A percentile compares a stretch with the other conserved stretches of the same genome.
Evolutionary conservation across 2,113 vertebrate species (phyloP).

Genomic region (Oryzias curvinotus): DNA sequence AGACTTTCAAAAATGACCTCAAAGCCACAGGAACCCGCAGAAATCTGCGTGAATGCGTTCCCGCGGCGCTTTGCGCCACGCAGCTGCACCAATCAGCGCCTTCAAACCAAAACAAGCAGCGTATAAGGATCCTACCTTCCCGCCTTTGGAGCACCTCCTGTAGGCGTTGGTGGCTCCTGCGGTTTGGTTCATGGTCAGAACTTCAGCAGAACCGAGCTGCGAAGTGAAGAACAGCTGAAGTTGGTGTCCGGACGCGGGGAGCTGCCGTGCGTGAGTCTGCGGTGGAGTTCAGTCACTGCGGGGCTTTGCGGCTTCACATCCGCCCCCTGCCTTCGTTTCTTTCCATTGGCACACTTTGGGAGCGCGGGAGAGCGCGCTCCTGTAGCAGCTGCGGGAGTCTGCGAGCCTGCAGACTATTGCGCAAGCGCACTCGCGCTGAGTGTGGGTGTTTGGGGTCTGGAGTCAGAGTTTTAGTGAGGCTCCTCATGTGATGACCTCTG

Average conservation of each 20-base stretch:
- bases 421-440: conserved; percentile 47
- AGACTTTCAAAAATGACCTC: too few species aligned
- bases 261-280: too few species aligned
- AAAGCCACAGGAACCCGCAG: neutral
- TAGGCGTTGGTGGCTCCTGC: conserved; percentile 77
- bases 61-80: neutral
- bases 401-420: conserved; percentile 27
- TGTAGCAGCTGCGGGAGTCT: neutral
- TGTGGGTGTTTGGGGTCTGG: neutral
- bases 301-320: neutral
- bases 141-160: conserved; percentile 75
- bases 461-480: too few species aligned
- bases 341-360: neutral
- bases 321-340: neutral
- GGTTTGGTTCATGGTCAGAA: conserved; percentile 78
- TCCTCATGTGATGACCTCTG: too few species aligned
- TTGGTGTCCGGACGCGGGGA: neutral
- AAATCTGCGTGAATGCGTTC: neutral
- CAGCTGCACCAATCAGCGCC: neutral
- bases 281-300: too few species aligned
- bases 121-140: conserved; percentile 69
- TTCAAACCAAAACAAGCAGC: neutral
- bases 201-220: conserved; percentile 30
- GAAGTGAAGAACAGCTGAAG: conserved; percentile 1
- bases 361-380: neutral